Percentiles rank a stretch among this genome's conserved stretches.
phyloP scores from a whole-genome alignment of 2,113 vertebrate species.

The Amphilophus citrinellus region DNA sequence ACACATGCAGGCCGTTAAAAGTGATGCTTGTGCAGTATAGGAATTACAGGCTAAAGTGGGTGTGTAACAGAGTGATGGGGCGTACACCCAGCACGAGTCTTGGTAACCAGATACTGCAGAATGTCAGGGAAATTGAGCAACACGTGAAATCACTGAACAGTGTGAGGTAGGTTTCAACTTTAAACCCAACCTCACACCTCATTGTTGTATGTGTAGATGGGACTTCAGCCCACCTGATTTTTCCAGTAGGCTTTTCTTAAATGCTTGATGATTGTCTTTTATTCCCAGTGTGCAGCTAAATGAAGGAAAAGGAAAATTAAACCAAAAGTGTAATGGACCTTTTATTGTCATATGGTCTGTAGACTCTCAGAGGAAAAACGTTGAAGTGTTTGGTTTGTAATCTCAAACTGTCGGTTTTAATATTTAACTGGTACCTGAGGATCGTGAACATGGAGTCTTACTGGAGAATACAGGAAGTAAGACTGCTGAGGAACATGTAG shows the following conservation, averaged over 20 bases:
- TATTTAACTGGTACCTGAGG: not conserved
- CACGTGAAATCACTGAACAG: not conserved
- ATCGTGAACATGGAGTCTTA: not conserved
- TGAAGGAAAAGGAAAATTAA: not conserved
- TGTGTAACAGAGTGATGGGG: rapidly evolving
- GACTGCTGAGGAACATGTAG: conserved; percentile 21
- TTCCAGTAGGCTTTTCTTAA: not conserved
- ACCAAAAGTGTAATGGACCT: not conserved
- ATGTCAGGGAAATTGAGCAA: not conserved
- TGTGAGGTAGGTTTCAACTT: not conserved
- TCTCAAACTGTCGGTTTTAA: not conserved
- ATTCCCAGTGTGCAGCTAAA: not conserved
- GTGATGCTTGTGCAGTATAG: not conserved
- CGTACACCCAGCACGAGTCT: not conserved
- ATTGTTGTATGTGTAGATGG: too few species aligned
- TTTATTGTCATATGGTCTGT: not conserved
- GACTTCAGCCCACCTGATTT: rapidly evolving
- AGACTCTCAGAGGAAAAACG: not conserved
- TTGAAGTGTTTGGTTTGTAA: not conserved
- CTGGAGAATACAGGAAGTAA: not conserved
- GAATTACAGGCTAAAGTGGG: not conserved
- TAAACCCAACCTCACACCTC: too few species aligned
- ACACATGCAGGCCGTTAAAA: not conserved
- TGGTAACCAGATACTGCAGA: not conserved
- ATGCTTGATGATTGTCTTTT: not conserved